A percentile compares a stretch with the other conserved stretches of the same genome.
Conservation (phyloP, 2,888 invertebrate species). For the Cyrtodaria siliqua region DNA sequence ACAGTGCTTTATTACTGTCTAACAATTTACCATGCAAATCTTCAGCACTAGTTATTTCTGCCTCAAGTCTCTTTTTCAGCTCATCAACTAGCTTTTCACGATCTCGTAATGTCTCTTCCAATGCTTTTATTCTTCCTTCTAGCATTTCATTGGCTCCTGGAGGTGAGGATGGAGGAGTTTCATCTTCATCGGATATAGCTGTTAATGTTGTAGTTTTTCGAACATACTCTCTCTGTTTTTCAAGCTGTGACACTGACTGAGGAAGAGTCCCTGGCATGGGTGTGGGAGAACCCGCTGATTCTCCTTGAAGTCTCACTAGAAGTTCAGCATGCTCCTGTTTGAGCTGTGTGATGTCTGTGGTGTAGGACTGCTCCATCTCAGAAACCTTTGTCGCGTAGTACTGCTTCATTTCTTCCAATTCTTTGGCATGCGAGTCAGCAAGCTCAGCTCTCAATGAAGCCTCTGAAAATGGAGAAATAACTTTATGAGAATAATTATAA, state of each 20-base stretch:
- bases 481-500: neutral
- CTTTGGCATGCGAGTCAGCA: slow-evolving; percentile 63
- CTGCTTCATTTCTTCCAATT: slow-evolving; percentile 67
- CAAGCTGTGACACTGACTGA: slow-evolving; percentile 26
- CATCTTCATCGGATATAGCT: slow-evolving; percentile 68
- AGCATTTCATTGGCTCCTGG: slow-evolving; percentile 24
- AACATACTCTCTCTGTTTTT: slow-evolving; percentile 69
- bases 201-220: slow-evolving; percentile 68
- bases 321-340: slow-evolving; percentile 56
- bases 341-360: slow-evolving; percentile 62
- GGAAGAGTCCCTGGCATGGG: slow-evolving; percentile 25
- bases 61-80: slow-evolving; percentile 65
- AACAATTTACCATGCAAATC: slow-evolving; percentile 56
- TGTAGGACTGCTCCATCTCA: slow-evolving; percentile 66
- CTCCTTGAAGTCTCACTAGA: slow-evolving; percentile 47
- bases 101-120: slow-evolving; percentile 59
- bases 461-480: slow-evolving; percentile 17
- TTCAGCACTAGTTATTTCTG: slow-evolving; percentile 63
- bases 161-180: slow-evolving; percentile 33
- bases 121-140: slow-evolving; percentile 44
- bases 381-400: slow-evolving; percentile 70
- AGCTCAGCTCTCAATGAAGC: slow-evolving; percentile 29
- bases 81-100: slow-evolving; percentile 65
- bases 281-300: slow-evolving; percentile 23
- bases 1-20: slow-evolving; percentile 57